Evolutionary conservation across 2,113 vertebrate genomes (phyloP).

Genomic region (Dunckerocampus dactyliophorus): DNA sequence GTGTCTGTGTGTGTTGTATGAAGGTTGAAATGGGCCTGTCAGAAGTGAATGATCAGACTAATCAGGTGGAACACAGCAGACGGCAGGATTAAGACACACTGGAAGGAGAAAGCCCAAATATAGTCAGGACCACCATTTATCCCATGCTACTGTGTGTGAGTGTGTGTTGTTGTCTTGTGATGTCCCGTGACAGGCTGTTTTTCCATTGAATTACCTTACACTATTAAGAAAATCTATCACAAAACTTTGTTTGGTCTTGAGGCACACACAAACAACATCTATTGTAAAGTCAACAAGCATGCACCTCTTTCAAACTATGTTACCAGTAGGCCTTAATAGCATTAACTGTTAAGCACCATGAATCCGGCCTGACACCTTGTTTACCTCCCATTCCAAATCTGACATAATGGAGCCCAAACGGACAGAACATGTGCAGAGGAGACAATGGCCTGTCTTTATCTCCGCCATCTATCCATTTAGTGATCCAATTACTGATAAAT

Average conservation of each 20-base stretch:
- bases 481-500: slow-evolving; percentile 46
- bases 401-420: slow-evolving; percentile 51
- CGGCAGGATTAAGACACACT: slow-evolving; percentile 53
- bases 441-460: slow-evolving; percentile 49
- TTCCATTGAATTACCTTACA: slow-evolving; percentile 11
- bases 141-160: slow-evolving; percentile 16
- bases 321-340: slow-evolving; percentile 26
- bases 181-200: slow-evolving; percentile 16
- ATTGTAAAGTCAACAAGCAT: slow-evolving; percentile 7
- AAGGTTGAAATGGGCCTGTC: slow-evolving; percentile 48
- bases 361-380: slow-evolving; percentile 49
- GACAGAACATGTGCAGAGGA: slow-evolving; percentile 33
- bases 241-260: slow-evolving; percentile 8
- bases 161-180: slow-evolving; percentile 23
- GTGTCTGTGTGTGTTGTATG: slow-evolving; percentile 12
- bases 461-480: slow-evolving; percentile 42
- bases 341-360: slow-evolving; percentile 42
- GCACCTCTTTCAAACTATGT: slow-evolving; percentile 24
- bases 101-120: slow-evolving; percentile 48
- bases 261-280: background rate
- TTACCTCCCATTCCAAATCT: slow-evolving; percentile 50
- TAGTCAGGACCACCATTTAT: slow-evolving; percentile 34
- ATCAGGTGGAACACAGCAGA: slow-evolving; percentile 56
- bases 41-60: slow-evolving; percentile 66
- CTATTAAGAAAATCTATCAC: slow-evolving; percentile 16